Evolutionary conservation across 2,888 invertebrate genomes (phyloP).

Genomic region (Odontothrips loti): DNA sequence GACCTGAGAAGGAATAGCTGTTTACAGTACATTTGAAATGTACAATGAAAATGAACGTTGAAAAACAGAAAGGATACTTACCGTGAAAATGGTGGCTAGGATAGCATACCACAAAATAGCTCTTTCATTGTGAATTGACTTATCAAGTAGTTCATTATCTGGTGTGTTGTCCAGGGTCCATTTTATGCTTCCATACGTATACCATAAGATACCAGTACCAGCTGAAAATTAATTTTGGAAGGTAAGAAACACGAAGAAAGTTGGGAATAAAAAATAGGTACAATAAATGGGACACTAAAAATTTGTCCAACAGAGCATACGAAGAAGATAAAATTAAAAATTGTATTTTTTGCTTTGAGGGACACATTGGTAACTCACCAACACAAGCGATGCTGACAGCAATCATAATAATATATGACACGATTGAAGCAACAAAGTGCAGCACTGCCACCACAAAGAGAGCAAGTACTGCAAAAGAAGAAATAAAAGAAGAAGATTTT

Average conservation of each 20-base stretch:
- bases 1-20: constrained; percentile 52
- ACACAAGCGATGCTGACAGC: constrained; percentile 70
- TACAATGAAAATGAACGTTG: constrained; percentile 28
- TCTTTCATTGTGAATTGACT: constrained; percentile 77
- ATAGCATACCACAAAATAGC: constrained; percentile 82
- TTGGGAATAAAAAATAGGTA: constrained; percentile 30
- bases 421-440: constrained; percentile 74
- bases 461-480: constrained; percentile 67
- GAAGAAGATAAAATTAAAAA: not conserved
- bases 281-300: not conserved
- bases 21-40: not conserved
- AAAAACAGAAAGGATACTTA: constrained; percentile 49
- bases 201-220: constrained; percentile 80
- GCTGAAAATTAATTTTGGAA: constrained; percentile 41
- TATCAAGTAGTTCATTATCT: constrained; percentile 56
- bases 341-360: no score
- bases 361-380: constrained; percentile 48
- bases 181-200: constrained; percentile 75
- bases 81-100: constrained; percentile 80
- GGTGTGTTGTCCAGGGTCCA: constrained; percentile 57
- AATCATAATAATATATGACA: constrained; percentile 84
- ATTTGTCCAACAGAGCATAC: not conserved
- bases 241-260: not conserved
- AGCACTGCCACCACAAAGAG: constrained; percentile 76
- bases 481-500: constrained; percentile 34